These are phyloP conservation scores for Chouioia cunea DNA, from an alignment of 2,888 invertebrate genomes.

Conservation along the genomic window DNA sequence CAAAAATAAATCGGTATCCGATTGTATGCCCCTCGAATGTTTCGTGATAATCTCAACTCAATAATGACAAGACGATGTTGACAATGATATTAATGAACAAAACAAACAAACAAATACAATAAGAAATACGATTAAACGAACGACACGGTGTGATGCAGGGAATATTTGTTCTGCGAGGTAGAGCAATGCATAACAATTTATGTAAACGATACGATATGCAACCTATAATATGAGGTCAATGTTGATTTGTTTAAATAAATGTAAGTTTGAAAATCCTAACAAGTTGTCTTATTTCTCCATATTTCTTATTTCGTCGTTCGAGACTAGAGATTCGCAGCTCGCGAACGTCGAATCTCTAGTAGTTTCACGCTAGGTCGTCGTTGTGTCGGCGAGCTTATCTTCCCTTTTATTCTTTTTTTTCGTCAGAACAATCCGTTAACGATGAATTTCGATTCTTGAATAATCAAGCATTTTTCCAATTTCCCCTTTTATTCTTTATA, in stretches of 20 bases:
- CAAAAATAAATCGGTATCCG: slow-evolving; percentile 33
- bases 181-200: slow-evolving; percentile 62
- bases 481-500: no score
- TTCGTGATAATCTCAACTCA: slow-evolving; percentile 52
- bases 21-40: slow-evolving; percentile 49
- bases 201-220: slow-evolving; percentile 66
- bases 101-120: slow-evolving; percentile 31
- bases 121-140: slow-evolving; percentile 36
- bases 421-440: no score
- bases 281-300: slow-evolving; percentile 32
- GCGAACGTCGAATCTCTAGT: no score
- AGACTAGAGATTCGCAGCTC: no score
- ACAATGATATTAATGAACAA: slow-evolving; percentile 35
- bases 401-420: no score
- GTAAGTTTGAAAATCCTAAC: slow-evolving; percentile 67
- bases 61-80: slow-evolving; percentile 40
- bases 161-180: slow-evolving; percentile 63
- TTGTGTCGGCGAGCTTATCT: no score
- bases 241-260: slow-evolving; percentile 70
- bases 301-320: background rate
- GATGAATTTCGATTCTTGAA: no score
- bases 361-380: no score
- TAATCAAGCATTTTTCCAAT: no score
- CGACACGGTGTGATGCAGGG: slow-evolving; percentile 60
- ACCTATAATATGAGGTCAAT: slow-evolving; percentile 69